These are phyloP conservation scores for Saguinus imperator DNA, from an alignment of 2,113 vertebrate genomes.

Conservation along the genomic window DNA sequence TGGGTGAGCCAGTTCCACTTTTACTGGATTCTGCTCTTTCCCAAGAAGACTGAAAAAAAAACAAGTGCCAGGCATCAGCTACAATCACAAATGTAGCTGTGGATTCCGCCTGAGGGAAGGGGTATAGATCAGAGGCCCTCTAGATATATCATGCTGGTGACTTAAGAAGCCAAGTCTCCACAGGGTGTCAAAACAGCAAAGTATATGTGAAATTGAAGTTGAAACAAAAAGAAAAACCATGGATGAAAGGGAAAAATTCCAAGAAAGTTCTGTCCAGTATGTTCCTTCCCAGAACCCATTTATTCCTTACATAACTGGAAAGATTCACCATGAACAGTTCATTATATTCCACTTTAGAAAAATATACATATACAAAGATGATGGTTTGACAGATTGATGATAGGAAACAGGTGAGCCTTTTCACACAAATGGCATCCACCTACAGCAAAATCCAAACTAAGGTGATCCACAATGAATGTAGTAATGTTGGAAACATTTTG, in stretches of 20 bases:
- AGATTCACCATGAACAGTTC: neutral
- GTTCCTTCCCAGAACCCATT: neutral
- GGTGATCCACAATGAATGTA: fast-evolving
- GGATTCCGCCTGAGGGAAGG: fast-evolving
- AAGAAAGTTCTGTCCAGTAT: neutral
- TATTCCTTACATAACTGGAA: neutral
- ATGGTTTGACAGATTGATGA: neutral
- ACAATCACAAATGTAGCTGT: neutral
- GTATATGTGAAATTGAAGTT: neutral
- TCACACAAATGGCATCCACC: fast-evolving
- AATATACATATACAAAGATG: neutral
- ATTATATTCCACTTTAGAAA: neutral
- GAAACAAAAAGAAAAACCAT: neutral
- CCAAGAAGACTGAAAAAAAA: neutral
- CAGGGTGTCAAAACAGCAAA: neutral
- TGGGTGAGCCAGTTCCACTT: neutral
- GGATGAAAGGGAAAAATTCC: neutral
- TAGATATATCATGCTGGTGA: neutral
- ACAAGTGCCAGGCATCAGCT: neutral
- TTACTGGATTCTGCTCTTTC: neutral
- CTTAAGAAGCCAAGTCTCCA: neutral
- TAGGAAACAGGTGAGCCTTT: neutral
- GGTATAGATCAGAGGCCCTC: neutral
- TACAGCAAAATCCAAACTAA: neutral
- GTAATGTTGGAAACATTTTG: neutral